Evolutionary conservation across 2,888 invertebrate genomes (phyloP), one percentile per base, ranked within the genome.

Genomic region (Volucella inanis): DNA sequence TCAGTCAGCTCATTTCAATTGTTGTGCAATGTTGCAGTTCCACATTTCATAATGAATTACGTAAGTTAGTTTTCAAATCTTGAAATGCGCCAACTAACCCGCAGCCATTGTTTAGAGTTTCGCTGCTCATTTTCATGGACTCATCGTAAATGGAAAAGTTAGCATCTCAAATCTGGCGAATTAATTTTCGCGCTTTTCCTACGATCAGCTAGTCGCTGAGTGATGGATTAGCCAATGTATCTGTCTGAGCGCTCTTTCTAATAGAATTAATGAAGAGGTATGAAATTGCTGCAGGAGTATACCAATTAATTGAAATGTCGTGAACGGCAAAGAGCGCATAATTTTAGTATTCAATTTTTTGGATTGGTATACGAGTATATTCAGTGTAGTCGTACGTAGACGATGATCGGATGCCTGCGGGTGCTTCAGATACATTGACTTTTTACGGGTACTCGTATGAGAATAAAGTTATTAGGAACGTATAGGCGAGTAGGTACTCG

Each of bases 251-350:
- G 57, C 75, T 55, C 39, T 41, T 54, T 74, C 64, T 78, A 68
- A 83, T 71, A 59, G 79, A 79, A 84, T 79, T 84, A 84, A 84
- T 84, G 83, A 84, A 74, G 78, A 83, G 83, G 83, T 83, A 83
- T 79, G 74, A 78, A 70, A 74, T 75, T 78, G 83, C 83, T 79
- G 59, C 64, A 50, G 83, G 83, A 79, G 68, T 68, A 68, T 68
- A 75, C 79, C 83, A 84, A 84, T 84, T 84, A 84, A 84, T 84
- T 84, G 79, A 79, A 84, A 84, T 84, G 75, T 84, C 83, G 83
- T 84, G 83, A 84, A 84, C 74, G 72, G 75, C 70, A 70, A 41
- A 65, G 62, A 59, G 79, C 47, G 68, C 47, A 70, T 70, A 62
- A 55, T 68, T 68, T 41, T 41, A 47, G 22, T 77, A 70, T 70